Percentiles rank a stretch among this genome's conserved stretches.
Evolutionary conservation across 2,113 vertebrate species (phyloP).

Genomic region (Paradoxurus hermaphroditus): DNA sequence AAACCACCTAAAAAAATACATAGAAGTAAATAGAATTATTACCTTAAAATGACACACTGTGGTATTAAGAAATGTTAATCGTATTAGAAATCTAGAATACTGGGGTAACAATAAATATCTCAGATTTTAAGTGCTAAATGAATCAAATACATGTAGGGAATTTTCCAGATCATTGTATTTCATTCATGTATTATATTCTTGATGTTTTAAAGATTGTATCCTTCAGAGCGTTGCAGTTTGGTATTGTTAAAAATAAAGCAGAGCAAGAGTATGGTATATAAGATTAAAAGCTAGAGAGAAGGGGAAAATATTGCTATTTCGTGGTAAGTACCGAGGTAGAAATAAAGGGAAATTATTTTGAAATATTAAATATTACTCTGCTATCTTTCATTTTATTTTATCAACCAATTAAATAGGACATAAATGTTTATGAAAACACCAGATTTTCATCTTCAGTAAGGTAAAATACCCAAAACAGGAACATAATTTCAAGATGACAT

Average conservation of each 20-base stretch:
- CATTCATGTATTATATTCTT: background rate
- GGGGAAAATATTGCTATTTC: background rate
- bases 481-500: background rate
- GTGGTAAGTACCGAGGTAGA: background rate
- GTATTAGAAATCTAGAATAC: background rate
- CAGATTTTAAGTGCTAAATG: background rate
- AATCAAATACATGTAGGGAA: background rate
- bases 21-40: background rate
- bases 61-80: background rate
- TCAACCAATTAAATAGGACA: background rate
- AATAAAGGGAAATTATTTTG: conserved; percentile 1
- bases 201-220: background rate
- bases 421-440: background rate
- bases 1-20: background rate
- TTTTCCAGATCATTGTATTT: background rate
- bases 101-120: background rate
- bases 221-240: background rate
- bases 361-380: background rate
- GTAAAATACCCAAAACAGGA: background rate
- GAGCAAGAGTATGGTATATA: background rate
- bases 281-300: background rate
- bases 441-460: background rate
- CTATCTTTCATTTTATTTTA: background rate
- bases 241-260: background rate
- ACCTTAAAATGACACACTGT: background rate